Conservation (phyloP, 2,888 invertebrate species). For the Himalopsyche tibetana region DNA sequence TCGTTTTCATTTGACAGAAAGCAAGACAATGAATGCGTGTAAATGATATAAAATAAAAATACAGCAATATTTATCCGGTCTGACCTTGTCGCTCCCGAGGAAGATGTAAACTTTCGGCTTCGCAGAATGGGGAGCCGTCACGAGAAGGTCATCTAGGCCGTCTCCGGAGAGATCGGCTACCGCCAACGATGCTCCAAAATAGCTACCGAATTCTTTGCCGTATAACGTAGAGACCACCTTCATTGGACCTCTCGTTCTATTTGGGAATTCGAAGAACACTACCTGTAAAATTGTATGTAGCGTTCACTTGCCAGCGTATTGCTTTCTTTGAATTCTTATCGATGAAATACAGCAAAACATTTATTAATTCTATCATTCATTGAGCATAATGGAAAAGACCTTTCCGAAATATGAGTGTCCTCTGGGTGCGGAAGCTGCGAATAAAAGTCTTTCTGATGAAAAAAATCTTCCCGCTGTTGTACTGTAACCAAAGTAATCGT, state of each 20-base stretch:
- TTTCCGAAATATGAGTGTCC: conserved; percentile 62
- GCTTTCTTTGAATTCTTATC: not conserved
- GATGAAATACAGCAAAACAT: too few species aligned
- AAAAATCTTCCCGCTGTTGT: conserved; percentile 69
- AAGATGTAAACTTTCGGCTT: conserved; percentile 75
- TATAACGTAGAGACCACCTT: conserved; percentile 17
- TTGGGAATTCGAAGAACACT: conserved; percentile 51
- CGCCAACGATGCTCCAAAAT: conserved; percentile 81
- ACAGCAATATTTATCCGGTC: conserved; percentile 24
- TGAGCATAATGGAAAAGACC: conserved; percentile 52
- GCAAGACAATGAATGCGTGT: too few species aligned
- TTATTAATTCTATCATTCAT: too few species aligned
- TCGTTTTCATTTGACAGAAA: too few species aligned
- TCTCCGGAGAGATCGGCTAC: conserved; percentile 81
- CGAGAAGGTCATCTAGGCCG: conserved; percentile 79
- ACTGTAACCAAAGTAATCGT: conserved; percentile 67
- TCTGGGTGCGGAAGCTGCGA: conserved; percentile 65
- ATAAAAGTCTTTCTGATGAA: conserved; percentile 67
- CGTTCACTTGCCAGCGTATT: not conserved
- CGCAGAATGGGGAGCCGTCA: conserved; percentile 79
- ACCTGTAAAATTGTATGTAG: conserved; percentile 48
- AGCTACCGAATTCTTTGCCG: conserved; percentile 79
- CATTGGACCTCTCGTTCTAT: not conserved
- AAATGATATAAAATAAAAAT: too few species aligned
- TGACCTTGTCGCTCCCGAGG: conserved; percentile 67